Evolutionary conservation across 2,797 vertebrate species (phyloP).

Genomic region (Graptemys geographica): DNA sequence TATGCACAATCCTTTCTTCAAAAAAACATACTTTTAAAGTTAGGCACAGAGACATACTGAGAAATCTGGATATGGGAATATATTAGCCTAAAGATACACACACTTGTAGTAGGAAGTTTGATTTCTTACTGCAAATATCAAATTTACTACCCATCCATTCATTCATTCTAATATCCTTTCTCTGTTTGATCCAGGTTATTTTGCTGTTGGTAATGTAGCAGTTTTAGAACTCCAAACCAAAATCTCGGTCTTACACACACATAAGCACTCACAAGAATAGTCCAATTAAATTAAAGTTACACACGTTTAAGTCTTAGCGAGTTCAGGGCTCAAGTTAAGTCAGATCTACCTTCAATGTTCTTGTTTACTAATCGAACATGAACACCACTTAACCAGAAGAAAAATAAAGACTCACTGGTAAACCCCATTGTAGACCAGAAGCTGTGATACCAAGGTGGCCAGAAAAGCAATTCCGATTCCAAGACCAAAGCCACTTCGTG

Average conservation of each 20-base stretch:
- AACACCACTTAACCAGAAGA: not conserved
- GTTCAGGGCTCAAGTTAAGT: not conserved
- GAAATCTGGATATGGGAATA: not conserved
- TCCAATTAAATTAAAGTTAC: not conserved
- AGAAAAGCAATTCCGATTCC: conserved; percentile 92
- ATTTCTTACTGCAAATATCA: conserved; percentile 1
- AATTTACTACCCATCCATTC: not conserved
- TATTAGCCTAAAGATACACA: not conserved
- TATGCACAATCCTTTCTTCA: not conserved
- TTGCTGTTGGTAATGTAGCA: not conserved
- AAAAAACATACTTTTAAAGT: not conserved
- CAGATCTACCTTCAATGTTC: not conserved
- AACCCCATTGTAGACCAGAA: conserved; percentile 95
- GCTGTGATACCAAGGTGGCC: conserved; percentile 92
- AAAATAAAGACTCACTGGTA: conserved; percentile 90
- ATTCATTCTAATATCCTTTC: not conserved
- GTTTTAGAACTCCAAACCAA: not conserved
- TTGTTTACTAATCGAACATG: not conserved
- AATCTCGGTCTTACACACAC: not conserved
- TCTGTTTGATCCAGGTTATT: not conserved
- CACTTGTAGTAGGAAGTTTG: not conserved
- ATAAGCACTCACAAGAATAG: not conserved
- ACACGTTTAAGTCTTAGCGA: not conserved
- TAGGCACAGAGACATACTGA: not conserved
- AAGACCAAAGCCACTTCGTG: conserved; percentile 92